Evolutionary conservation across 1,140 invertebrate genomes (phyloP), one percentile per base, ranked within the genome.

Genomic region (Ips typographus): DNA sequence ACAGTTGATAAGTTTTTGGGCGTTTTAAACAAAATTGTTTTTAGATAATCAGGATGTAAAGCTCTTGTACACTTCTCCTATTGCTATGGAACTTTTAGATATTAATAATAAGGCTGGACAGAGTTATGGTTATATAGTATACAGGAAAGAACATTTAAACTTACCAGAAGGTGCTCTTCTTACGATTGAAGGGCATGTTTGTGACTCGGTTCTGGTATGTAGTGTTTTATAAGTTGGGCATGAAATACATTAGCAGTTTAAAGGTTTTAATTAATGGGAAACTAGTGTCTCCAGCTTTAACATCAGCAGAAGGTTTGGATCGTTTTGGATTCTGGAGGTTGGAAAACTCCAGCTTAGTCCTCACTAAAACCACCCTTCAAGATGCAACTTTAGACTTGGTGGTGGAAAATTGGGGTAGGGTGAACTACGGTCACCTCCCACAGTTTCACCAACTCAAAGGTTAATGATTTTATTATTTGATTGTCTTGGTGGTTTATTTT

Each of bases 351-450:
- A 63, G 49, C 8, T 68, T 78, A 36, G 37, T 40, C 40, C 65
- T 78, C 2, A 72, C 68, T 0, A 38, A 65, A 44, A 6, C 56
- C 38, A 60, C 72, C 52, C 40, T 73, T 43, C 53, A 40, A 44
- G 68, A 74, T 63, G 77, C 76, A 37, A 80, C 76, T 2, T 68
- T 87, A 40, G 84, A 87, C 66, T 77, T 88, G 39, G 61, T 88
- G 1, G 85, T 88, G 2, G 87, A 88, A 74, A 87, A 88, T 74
- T 81, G 83, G 68, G 86, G 85, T 1, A 73, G 87, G 44, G 81
- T 84, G 36, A 87, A 87, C 74, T 88, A 80, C 79, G 84, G 84
- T 1, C 49, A 72, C 5, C 77, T 82, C 3, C 40, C 75, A 3
- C 77, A 81, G 64, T 82, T 80, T 69, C 74, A 81, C 49, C 80